Conservation (phyloP, 2,113 vertebrate species). For the Festucalex cinctus region DNA sequence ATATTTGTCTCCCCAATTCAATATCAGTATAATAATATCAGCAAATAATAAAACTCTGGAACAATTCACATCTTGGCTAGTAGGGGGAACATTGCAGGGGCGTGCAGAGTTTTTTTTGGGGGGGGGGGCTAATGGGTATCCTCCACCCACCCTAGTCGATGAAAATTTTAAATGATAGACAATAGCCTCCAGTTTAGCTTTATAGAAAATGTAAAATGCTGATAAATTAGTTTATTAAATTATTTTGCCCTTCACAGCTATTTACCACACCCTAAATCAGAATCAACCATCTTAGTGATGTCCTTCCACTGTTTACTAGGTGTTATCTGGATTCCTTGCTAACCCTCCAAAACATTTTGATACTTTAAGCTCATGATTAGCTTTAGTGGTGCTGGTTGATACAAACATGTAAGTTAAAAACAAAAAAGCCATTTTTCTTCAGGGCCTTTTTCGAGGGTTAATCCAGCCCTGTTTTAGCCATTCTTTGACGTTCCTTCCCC, state of each 20-base stretch:
- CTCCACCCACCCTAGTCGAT: too few relatives aligned
- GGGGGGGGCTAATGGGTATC: too few relatives aligned
- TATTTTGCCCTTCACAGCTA: not conserved
- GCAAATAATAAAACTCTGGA: too few relatives aligned
- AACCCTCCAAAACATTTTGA: not conserved
- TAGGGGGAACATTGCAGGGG: too few relatives aligned
- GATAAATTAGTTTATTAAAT: too few relatives aligned
- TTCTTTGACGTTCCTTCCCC: not conserved
- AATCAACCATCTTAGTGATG: not conserved
- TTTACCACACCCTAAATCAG: not conserved
- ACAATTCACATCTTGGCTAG: too few relatives aligned
- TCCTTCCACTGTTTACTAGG: not conserved
- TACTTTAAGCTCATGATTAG: not conserved
- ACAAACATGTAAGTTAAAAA: not conserved
- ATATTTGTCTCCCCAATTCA: too few relatives aligned
- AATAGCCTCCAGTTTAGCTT: too few relatives aligned
- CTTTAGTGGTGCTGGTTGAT: not conserved
- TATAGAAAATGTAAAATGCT: too few relatives aligned
- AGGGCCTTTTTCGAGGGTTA: not conserved
- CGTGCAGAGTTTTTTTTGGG: too few relatives aligned
- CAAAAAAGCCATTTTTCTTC: not conserved
- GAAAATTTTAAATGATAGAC: too few relatives aligned
- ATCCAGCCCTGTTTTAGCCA: not conserved
- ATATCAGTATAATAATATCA: too few relatives aligned
- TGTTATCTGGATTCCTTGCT: not conserved